A percentile compares a stretch with the other conserved stretches of the same genome.
Conservation (phyloP, 2,888 invertebrate species). For the Cerastoderma edule region DNA sequence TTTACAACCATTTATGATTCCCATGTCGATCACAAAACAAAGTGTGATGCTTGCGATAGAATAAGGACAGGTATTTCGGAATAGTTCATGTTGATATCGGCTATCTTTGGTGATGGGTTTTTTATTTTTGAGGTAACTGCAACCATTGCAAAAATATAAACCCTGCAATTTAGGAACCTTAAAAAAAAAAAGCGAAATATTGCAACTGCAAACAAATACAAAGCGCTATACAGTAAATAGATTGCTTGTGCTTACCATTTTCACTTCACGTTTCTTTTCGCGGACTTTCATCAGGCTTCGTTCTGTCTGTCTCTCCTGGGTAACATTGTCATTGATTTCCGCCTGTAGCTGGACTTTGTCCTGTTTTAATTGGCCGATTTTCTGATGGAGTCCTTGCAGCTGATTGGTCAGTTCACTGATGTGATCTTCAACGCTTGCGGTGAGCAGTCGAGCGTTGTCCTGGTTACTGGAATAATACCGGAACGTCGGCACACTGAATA, state of each 20-base stretch:
- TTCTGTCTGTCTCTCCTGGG: slow-evolving; percentile 69
- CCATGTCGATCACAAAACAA: no score
- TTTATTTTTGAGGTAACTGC: no score
- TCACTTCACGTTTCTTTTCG: slow-evolving; percentile 63
- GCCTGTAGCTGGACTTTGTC: slow-evolving; percentile 47
- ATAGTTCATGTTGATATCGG: no score
- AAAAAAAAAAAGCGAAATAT: no score
- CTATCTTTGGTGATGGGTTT: no score
- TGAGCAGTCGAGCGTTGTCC: slow-evolving; percentile 73
- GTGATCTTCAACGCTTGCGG: slow-evolving; percentile 78
- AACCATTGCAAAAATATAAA: no score
- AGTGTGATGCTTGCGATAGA: no score
- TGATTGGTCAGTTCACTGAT: slow-evolving; percentile 56
- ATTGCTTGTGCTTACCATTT: slow-evolving; percentile 68
- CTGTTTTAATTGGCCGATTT: slow-evolving; percentile 41
- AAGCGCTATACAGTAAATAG: no score
- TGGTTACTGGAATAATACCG: slow-evolving; percentile 78
- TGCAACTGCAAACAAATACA: no score
- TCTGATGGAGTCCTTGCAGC: slow-evolving; percentile 42
- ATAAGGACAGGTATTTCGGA: no score
- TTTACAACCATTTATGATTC: no score
- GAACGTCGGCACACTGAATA: slow-evolving; percentile 76
- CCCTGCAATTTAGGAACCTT: no score
- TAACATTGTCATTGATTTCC: slow-evolving; percentile 66
- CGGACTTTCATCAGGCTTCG: slow-evolving; percentile 75